Percentiles rank a stretch among this genome's conserved stretches.
Conservation (phyloP, 2,888 invertebrate genomes). For the Melipona bicolor region DNA sequence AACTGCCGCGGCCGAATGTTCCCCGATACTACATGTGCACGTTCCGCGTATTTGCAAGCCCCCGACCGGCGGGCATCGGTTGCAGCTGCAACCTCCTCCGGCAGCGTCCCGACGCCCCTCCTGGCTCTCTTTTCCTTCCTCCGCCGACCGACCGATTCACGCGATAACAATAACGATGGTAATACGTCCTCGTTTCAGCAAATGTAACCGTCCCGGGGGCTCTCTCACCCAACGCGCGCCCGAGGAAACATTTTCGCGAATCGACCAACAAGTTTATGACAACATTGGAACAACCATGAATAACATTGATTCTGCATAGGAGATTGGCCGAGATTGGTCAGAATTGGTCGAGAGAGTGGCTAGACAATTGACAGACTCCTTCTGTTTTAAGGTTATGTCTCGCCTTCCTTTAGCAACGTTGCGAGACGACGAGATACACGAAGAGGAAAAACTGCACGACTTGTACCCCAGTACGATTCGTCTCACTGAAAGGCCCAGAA, state of each 20-base stretch:
- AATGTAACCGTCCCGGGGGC: background rate
- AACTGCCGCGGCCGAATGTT: constrained; percentile 50
- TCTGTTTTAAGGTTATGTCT: background rate
- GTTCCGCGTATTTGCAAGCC: constrained; percentile 44
- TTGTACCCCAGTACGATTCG: too few relatives aligned
- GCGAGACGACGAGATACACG: background rate
- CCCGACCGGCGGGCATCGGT: constrained; percentile 8
- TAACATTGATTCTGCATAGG: background rate
- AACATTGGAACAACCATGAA: background rate
- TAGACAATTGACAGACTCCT: background rate
- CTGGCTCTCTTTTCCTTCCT: background rate
- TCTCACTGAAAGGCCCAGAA: too few relatives aligned
- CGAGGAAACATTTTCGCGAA: background rate
- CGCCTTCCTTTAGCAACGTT: background rate
- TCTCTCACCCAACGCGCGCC: background rate
- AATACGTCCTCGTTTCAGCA: background rate
- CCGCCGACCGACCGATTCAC: background rate
- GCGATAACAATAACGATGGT: constrained; percentile 12
- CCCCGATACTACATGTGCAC: constrained; percentile 17
- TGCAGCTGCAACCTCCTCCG: constrained; percentile 34
- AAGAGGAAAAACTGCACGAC: too few relatives aligned
- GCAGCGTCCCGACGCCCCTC: background rate
- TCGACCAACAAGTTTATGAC: background rate
- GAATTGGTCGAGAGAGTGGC: background rate
- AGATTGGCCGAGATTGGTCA: background rate